Evolutionary conservation across 2,113 vertebrate genomes (phyloP), one percentile per base, ranked within the genome.

Genomic region (Synodontis membranacea): DNA sequence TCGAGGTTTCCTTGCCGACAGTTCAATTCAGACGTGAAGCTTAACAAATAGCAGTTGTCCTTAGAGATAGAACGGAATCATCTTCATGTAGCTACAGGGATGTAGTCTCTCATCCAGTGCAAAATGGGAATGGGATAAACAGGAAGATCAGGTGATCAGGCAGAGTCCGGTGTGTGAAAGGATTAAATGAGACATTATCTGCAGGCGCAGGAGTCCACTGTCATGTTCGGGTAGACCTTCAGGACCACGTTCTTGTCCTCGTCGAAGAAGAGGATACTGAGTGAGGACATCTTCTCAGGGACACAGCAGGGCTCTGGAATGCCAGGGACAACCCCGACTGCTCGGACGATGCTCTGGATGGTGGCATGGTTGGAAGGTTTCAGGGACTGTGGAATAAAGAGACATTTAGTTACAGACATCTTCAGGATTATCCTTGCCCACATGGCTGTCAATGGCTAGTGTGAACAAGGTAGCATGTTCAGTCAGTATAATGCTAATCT

Each of bases 151-250:
- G 62, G 42, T 58, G 78, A 70, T 48, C 50, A 68, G 56, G 54
- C n/a, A 75, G 86, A 70, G 72, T 82, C 86, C 82, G 86, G 62
- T 31, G 78, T 74, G 66, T 28, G 44, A 62, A 75, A 44, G n/a
- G 5, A 23, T 46, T 25, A 83, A 72, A 19, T 2, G 25, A 56
- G 44, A 21, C 81, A 91, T 95, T 97, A 98, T 96, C 97, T 96
- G 92, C 98, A 99, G 0, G 96, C 97, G 10, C 98, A 99, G 28
- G 97, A 97, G 86, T 99, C 97, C 82, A 97, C 98, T 83, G 96
- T 98, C 98, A 99, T 99, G 93, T 98, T 98, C 88, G 98, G 97
- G 84, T 99, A 99, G 21, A 98, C 97, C 89, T 99, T 99, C 79
- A 99, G 96, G 79, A 99, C 97, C 66, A 99, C 97, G 0, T 99